These are phyloP conservation scores for Entosphenus tridentatus DNA, from an alignment of 2,113 vertebrate species.

Conservation along the genomic window DNA sequence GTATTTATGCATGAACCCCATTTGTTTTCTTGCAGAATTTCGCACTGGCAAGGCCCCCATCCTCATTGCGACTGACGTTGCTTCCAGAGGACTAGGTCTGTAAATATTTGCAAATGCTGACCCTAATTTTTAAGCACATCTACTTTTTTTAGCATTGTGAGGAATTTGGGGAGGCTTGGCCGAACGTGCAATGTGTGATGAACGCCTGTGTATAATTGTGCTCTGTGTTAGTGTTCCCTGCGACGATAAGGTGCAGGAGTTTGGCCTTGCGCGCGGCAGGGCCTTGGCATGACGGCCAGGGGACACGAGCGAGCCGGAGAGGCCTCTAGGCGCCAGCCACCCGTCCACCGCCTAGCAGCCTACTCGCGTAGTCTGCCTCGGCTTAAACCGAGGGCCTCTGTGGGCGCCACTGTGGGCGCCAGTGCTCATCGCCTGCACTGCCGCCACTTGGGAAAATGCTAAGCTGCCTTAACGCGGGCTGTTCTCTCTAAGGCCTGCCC, in stretches of 20 bases:
- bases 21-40: slow-evolving; percentile 42
- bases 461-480: too few species aligned
- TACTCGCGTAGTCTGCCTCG: too few species aligned
- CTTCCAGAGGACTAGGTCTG: slow-evolving; percentile 95
- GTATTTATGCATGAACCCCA: too few species aligned
- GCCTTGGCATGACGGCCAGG: slow-evolving; percentile 99
- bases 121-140: too few species aligned
- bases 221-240: slow-evolving; percentile 78
- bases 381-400: too few species aligned
- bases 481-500: too few species aligned
- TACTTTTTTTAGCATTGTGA: too few species aligned
- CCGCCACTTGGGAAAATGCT: too few species aligned
- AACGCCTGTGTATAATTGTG: slow-evolving; percentile 29
- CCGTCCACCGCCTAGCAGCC: slow-evolving; percentile 81
- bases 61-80: slow-evolving; percentile 95
- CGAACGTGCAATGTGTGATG: too few species aligned
- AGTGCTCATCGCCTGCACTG: too few species aligned
- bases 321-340: slow-evolving; percentile 92
- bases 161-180: too few species aligned
- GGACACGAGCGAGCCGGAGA: slow-evolving; percentile 98
- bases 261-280: slow-evolving; percentile 49
- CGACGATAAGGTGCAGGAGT: slow-evolving; percentile 99
- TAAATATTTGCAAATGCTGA: slow-evolving; percentile 20
- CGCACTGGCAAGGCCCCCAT: slow-evolving; percentile 94
- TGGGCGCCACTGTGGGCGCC: too few species aligned